Evolutionary conservation across 2,113 vertebrate genomes (phyloP).

Genomic region (Dryoscopus gambensis): DNA sequence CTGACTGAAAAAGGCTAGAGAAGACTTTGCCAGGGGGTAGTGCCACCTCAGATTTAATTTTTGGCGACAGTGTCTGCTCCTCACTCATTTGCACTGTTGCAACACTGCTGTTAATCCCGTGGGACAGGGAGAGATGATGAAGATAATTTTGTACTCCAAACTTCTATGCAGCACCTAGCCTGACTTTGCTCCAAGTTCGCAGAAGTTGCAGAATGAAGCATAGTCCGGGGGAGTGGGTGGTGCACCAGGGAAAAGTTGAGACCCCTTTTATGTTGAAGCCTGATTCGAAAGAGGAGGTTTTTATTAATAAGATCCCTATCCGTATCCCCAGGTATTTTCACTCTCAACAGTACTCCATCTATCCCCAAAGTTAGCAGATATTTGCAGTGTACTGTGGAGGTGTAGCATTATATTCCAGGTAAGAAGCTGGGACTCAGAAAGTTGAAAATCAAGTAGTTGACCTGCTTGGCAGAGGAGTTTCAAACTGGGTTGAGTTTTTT

Average conservation of each 20-base stretch:
- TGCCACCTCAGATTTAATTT: conserved; percentile 28
- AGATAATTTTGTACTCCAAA: background rate
- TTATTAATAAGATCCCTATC: background rate
- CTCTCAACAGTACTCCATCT: background rate
- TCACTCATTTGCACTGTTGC: background rate
- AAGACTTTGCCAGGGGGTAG: conserved; percentile 5
- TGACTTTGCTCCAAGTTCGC: background rate
- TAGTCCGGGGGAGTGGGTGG: background rate
- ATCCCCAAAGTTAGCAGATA: background rate
- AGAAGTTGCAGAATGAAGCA: background rate
- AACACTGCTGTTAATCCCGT: background rate
- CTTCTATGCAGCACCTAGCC: background rate
- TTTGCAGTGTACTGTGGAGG: background rate
- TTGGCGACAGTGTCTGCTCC: background rate
- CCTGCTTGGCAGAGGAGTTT: background rate
- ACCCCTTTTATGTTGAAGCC: background rate
- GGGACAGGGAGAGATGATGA: background rate
- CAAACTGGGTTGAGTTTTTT: background rate
- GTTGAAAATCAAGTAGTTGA: background rate
- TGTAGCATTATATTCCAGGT: background rate
- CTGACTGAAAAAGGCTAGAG: background rate
- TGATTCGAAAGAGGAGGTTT: background rate
- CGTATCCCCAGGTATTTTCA: background rate
- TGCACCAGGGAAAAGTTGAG: background rate
- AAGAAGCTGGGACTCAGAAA: background rate